A percentile compares a stretch with the other conserved stretches of the same genome.
Conservation (phyloP, 2,888 invertebrate species). For the Cryptophagus acutangulus region DNA sequence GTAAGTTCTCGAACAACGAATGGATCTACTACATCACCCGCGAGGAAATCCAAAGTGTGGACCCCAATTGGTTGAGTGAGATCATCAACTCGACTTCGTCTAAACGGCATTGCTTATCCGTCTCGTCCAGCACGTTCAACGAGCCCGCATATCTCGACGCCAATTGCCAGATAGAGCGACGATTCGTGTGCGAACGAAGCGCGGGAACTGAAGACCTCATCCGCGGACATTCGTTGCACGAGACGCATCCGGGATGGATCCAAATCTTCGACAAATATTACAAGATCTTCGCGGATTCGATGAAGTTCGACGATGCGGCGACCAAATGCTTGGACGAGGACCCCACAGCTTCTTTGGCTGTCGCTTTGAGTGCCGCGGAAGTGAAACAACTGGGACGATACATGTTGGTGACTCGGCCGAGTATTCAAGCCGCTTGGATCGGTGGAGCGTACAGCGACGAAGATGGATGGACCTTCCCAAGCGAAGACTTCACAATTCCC, state of each 20-base stretch:
- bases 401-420: neutral
- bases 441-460: neutral
- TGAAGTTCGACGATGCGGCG: neutral
- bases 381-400: neutral
- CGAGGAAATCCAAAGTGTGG: neutral
- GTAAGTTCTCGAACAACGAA: neutral
- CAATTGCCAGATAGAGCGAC: neutral
- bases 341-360: neutral
- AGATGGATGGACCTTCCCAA: neutral
- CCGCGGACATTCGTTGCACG: neutral
- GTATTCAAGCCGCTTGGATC: neutral
- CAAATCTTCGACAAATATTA: neutral
- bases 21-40: neutral
- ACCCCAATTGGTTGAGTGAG: neutral
- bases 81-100: neutral
- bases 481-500: neutral
- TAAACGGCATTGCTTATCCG: neutral
- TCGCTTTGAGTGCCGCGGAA: neutral
- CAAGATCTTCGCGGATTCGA: neutral
- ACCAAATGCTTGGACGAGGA: neutral
- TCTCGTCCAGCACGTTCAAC: neutral
- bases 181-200: slow-evolving; percentile 1
- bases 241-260: neutral
- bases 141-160: neutral
- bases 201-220: neutral